Base-by-base conservation (phyloP, 2,797 vertebrate species). In the Geotrypetes seraphini region DNA sequence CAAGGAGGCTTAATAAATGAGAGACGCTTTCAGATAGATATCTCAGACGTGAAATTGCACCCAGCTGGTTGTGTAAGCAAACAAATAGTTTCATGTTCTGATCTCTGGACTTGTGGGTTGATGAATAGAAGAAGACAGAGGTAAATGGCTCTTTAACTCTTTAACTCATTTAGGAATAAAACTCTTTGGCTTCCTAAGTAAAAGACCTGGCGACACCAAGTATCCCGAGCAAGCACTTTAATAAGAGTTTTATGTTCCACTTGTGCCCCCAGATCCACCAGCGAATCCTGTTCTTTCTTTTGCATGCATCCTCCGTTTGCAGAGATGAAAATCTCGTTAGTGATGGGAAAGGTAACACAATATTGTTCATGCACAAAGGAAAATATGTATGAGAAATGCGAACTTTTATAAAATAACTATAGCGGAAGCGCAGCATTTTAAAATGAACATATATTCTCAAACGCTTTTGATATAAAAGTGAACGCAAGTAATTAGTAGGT, bases 11-110 rank as follows among this genome's bases (percentile, higher is more conserved):
- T 91, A 90, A 92, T 90, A 91, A 90, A 93, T 90, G 87, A 84
- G 87, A 77, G 62, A 55, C 63, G 77, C 90, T 90, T 89, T 91
- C 89, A 91, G 86, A 86, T 81, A 88, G 82, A 86, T 86, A 89
- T 85, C 86, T 90, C 88, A 91, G 81, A 91, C 85, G 90, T 93
- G 89, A 95, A 91, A 93, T 91, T 87, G 88, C 86, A 71, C 85
- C 88, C 90, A 92, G 89, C 89, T 92, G 90, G 84, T 87, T 85
- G 83, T 89, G 84, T 88, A 90, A 89, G 89, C 89, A 92, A 92
- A 92, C 90, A 92, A 92, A 93, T 92, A 88, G 86, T 84, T 84
- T 82, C 73, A 63, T 79, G 80, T 84, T 80, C 74, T 82, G 79
- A 75, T 84, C 82, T 82, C 78, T 84, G 79, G 79, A 88, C 86